Base-by-base conservation (phyloP, 2,113 vertebrate genomes). In the cattle (Bos taurus) region DNA sequence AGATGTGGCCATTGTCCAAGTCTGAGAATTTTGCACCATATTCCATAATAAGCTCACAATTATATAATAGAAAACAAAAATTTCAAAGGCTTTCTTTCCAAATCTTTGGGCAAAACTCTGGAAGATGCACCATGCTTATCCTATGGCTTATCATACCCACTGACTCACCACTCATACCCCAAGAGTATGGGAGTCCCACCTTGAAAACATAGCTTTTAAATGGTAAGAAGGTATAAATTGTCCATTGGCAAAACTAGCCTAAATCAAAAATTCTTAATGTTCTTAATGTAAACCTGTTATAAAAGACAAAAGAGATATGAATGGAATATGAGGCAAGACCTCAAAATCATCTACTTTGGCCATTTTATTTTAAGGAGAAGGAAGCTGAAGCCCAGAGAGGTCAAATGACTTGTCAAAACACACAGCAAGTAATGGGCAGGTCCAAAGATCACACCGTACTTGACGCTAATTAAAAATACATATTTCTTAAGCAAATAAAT, bases 71-170 rank as follows among this genome's bases (percentile, higher is more conserved):
- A 77, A 92, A 36, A 90, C 80, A 95, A 43, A 78, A 48, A 28
- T 95, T 83, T 87, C 52, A 57, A 92, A 96, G 62, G 62, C 17
- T 95, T 85, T 95, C 48, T 59, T 95, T 62, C 60, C 30, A 88
- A 83, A 92, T 90, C 16, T 77, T 86, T 96, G 43, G n/a, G 21
- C 50, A 93, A 95, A 67, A 86, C 13, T 9, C 77, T 86, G 57
- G 10, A 86, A 86, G 78, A 91, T 12, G n/a, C 16, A 54, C 12
- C 36, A 17, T 78, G 56, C 21, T 86, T 64, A 82, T 30, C 28
- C 23, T 30, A 10, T 50, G 62, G 36, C 21, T 87, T 93, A 26
- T 56, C 28, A 54, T 36, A 89, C 7, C 40, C 28, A 88, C 26
- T 80, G 26, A 62, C 6, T 88, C 60, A 60, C 25, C 48, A 54